Conservation (phyloP, 2,797 vertebrate genomes). For the Smutsia gigantea region DNA sequence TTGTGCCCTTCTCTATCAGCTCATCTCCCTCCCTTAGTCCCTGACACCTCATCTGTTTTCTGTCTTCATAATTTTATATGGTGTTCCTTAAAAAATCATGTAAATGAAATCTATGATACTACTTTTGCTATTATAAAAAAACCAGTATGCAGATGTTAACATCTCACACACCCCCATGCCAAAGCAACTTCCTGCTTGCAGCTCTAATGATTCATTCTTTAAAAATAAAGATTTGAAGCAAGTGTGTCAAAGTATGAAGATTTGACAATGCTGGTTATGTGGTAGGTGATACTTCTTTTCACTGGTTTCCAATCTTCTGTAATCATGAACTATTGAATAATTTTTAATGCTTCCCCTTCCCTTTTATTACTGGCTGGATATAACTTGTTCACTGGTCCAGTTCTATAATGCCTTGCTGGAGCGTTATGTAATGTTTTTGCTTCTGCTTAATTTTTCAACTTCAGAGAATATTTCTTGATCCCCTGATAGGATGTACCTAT, state of each 20-base stretch:
- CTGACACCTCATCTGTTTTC: background rate
- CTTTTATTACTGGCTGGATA: background rate
- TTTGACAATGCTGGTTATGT: background rate
- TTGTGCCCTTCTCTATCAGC: background rate
- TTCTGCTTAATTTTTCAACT: background rate
- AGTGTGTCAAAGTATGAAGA: background rate
- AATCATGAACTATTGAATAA: background rate
- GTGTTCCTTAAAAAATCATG: background rate
- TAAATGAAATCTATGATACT: background rate
- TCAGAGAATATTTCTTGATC: background rate
- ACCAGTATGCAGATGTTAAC: background rate
- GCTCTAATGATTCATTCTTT: background rate
- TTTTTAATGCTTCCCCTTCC: background rate
- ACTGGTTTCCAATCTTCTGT: background rate
- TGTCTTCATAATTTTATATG: background rate
- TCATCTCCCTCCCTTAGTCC: background rate
- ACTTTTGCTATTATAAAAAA: background rate
- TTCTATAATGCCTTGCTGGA: background rate
- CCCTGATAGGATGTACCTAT: background rate
- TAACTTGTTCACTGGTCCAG: background rate
- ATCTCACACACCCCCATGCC: background rate
- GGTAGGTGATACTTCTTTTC: background rate
- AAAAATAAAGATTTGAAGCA: background rate
- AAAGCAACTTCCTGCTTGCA: background rate
- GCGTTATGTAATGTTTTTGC: background rate